A percentile compares a stretch with the other conserved stretches of the same genome.
These are phyloP conservation scores for Pilophorus perplexus DNA, from an alignment of 2,888 invertebrate species.

Conservation along the genomic window DNA sequence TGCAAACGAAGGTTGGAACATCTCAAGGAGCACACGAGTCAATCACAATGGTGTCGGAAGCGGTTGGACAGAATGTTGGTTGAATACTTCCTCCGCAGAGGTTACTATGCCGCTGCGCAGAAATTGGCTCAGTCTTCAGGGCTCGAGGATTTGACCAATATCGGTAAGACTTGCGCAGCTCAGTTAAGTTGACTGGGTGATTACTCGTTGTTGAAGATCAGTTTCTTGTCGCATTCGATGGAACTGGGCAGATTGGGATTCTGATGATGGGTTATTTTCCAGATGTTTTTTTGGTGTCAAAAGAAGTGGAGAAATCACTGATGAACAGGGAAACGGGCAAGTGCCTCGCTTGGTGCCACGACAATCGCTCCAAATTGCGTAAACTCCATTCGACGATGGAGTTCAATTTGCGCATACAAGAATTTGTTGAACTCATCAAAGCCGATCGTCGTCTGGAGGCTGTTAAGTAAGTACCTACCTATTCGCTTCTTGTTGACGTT, in stretches of 20 bases:
- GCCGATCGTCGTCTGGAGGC: conserved; percentile 83
- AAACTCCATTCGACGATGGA: conserved; percentile 94
- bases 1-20: conserved; percentile 92
- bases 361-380: conserved; percentile 90
- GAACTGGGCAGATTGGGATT: too few relatives aligned
- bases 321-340: conserved; percentile 77
- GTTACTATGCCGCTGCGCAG: conserved; percentile 92
- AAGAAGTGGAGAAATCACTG: conserved; percentile 84
- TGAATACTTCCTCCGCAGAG: conserved; percentile 91
- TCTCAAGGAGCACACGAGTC: conserved; percentile 68
- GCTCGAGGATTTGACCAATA: conserved; percentile 85
- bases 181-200: not conserved
- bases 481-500: not conserved
- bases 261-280: conserved; percentile 19
- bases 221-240: not conserved
- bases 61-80: conserved; percentile 93
- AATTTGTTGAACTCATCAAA: conserved; percentile 93
- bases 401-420: conserved; percentile 87
- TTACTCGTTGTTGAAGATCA: not conserved
- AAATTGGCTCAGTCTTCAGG: conserved; percentile 78
- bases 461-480: conserved; percentile 59
- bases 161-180: conserved; percentile 55
- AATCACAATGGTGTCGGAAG: conserved; percentile 73
- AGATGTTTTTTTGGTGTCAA: conserved; percentile 80
- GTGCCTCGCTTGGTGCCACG: conserved; percentile 93